phyloP scores from a whole-genome alignment of 2,113 vertebrate species.

The Thunnus maccoyii region DNA sequence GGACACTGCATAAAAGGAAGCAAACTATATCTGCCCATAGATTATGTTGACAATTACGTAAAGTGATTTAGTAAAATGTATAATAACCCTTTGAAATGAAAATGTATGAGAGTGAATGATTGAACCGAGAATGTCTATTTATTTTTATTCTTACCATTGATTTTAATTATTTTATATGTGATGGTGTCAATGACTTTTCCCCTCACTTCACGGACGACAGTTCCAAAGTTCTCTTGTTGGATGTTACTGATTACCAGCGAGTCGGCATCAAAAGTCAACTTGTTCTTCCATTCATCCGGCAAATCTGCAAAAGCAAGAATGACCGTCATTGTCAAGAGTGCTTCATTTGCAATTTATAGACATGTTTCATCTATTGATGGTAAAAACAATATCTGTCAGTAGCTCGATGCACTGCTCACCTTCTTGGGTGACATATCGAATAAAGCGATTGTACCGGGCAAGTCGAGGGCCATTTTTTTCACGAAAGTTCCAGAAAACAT shows the following conservation, averaged over 20 bases:
- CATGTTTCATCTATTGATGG: background rate
- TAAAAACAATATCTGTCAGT: background rate
- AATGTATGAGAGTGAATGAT: background rate
- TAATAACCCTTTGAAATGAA: background rate
- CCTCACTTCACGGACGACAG: conserved; percentile 13
- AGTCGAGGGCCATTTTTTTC: rapidly evolving
- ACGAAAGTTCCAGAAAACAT: conserved; percentile 49
- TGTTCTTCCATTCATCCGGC: background rate
- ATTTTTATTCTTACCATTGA: background rate
- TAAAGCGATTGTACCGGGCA: background rate
- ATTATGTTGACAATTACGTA: background rate
- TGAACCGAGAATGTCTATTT: background rate
- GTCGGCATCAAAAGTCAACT: rapidly evolving
- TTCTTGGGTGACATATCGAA: rapidly evolving
- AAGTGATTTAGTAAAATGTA: background rate
- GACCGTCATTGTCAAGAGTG: background rate
- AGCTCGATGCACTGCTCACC: conserved; percentile 9
- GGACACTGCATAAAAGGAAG: background rate
- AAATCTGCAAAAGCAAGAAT: conserved; percentile 31
- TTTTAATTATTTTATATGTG: background rate
- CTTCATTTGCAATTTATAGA: background rate
- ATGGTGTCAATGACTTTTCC: no score
- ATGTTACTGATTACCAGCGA: conserved; percentile 64
- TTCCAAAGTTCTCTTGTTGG: conserved; percentile 45
- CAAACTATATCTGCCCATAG: background rate